These are phyloP conservation scores for Drosophila eohydei DNA, from an alignment of 2,888 invertebrate genomes.

Conservation along the genomic window DNA sequence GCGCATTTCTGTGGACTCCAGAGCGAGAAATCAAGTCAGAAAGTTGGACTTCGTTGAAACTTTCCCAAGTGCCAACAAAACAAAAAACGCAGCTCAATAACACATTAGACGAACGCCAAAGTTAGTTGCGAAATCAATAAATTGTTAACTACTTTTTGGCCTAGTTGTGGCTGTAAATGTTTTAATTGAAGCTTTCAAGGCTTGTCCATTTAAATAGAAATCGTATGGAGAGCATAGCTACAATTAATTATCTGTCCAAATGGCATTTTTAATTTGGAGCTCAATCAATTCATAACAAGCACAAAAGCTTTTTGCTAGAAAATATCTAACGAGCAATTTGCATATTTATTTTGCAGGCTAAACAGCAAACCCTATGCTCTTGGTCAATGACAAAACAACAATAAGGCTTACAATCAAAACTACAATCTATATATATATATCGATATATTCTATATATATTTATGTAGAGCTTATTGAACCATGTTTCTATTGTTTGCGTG, in stretches of 20 bases:
- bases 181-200: neutral
- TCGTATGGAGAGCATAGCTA: neutral
- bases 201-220: too few species aligned
- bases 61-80: neutral
- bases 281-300: conserved; percentile 3
- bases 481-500: conserved; percentile 61
- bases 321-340: conserved; percentile 34
- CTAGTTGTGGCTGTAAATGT: neutral
- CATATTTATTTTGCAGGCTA: conserved; percentile 48
- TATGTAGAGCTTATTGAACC: conserved; percentile 3
- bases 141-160: conserved; percentile 11
- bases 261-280: neutral
- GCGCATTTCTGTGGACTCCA: conserved; percentile 27
- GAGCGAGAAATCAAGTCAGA: conserved; percentile 6
- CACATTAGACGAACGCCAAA: conserved; percentile 18
- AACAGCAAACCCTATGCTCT: conserved; percentile 21
- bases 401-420: conserved; percentile 5
- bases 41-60: conserved; percentile 7
- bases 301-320: conserved; percentile 1
- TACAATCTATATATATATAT: conserved; percentile 1
- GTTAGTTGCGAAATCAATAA: conserved; percentile 18
- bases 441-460: neutral
- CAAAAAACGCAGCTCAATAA: neutral
- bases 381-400: conserved; percentile 19
- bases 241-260: neutral